Base-by-base conservation (phyloP, 2,888 invertebrate genomes). In the Buathra laborator region DNA sequence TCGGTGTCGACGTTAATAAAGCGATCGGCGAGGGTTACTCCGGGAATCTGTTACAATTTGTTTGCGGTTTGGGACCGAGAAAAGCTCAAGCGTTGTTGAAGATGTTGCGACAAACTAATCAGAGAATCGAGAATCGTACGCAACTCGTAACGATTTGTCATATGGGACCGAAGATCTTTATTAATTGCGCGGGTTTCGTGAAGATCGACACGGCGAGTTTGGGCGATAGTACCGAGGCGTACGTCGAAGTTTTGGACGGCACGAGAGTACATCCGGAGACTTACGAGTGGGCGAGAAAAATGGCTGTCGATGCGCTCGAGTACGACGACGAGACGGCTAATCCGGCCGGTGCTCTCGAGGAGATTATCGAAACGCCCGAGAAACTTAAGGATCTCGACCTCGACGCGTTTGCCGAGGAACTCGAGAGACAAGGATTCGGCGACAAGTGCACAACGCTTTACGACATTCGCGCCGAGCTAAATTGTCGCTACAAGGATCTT, bases 261-360 rank as follows among this genome's bases (percentile, higher is more conserved):
- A 98, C 99, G 1, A 95, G 99, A 89, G 98, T 99, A 0, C 99
- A 99, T 94, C 99, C 99, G 0, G 99, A 99, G 95, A 98, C 99
- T 0, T 99, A 99, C 94, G 99, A 99, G 93, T 99, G 99, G 99
- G 99, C 99, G 0, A 95, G 99, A 66, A 99, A 99, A 94, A 99
- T 99, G 99, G 99, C 99, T 0, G 98, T 99, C 0, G 99, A 99
- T 94, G 99, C 99, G 1, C 94, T 99, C 80, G 99, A 99, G 91
- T 98, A 99, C 90, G 99, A 99, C 92, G 99, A 99, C 91, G 98
- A 98, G 93, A 98, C 82, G 89, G 97, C 97, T 0, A 98, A 98
- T 94, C 99, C 99, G 0, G 98, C 99, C 0, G 98, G 98, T 0
- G 99, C 99, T 10, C 94, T 99, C 48, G 99, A 99, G 94, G 99